Conservation (phyloP, 2,888 invertebrate species). For the Gymnosoma rotundatum region DNA sequence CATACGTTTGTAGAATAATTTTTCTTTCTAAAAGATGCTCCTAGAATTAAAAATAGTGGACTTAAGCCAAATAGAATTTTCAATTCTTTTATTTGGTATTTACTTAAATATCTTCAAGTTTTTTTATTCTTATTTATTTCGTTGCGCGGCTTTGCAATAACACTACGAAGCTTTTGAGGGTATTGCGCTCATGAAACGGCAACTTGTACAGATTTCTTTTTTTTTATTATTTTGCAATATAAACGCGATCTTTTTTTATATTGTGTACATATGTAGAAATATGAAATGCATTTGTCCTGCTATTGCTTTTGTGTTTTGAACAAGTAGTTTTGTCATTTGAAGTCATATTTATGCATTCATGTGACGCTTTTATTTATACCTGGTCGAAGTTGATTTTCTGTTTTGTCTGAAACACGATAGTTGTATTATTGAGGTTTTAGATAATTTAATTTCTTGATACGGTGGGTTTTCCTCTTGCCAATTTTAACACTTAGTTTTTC, state of each 20-base stretch:
- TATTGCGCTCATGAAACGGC: slow-evolving; percentile 69
- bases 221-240: slow-evolving; percentile 10
- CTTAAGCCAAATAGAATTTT: too few species aligned
- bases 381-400: slow-evolving; percentile 63
- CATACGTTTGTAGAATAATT: too few species aligned
- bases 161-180: slow-evolving; percentile 61
- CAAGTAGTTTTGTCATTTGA: slow-evolving; percentile 67
- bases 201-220: slow-evolving; percentile 55
- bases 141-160: too few species aligned
- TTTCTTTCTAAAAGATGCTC: too few species aligned
- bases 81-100: too few species aligned
- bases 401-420: too few species aligned
- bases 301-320: slow-evolving; percentile 37
- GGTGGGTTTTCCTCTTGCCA: background rate
- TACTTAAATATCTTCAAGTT: too few species aligned
- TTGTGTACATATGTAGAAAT: slow-evolving; percentile 31
- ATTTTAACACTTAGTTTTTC: slow-evolving; percentile 30
- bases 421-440: too few species aligned
- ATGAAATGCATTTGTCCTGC: slow-evolving; percentile 4
- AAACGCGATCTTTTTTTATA: slow-evolving; percentile 31
- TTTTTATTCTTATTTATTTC: too few species aligned
- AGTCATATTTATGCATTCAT: slow-evolving; percentile 67
- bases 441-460: background rate
- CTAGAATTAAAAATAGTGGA: too few species aligned
- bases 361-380: slow-evolving; percentile 56